Evolutionary conservation across 2,888 invertebrate genomes (phyloP).

Genomic region (Ptilodon capucinus): DNA sequence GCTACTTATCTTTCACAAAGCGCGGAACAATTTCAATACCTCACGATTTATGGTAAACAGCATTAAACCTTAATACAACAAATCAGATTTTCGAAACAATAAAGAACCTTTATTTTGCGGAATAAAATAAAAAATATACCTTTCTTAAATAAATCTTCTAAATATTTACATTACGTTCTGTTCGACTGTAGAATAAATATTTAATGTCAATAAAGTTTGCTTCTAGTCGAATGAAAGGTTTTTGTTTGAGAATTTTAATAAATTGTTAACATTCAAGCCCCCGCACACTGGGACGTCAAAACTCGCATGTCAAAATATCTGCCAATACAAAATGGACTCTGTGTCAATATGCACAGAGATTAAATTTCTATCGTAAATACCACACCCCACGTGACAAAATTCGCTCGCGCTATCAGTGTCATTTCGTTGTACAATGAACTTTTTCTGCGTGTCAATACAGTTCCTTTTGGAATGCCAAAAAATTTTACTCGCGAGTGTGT

Average conservation of each 20-base stretch:
- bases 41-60: slow-evolving; percentile 22
- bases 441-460: no score
- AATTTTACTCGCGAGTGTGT: no score
- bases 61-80: slow-evolving; percentile 14
- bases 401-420: no score
- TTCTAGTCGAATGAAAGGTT: slow-evolving; percentile 15
- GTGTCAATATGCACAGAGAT: no score
- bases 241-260: slow-evolving; percentile 39
- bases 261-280: slow-evolving; percentile 48
- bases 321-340: no score
- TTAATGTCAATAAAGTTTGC: slow-evolving; percentile 24
- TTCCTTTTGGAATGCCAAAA: no score
- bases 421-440: no score
- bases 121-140: slow-evolving; percentile 16
- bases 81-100: slow-evolving; percentile 30
- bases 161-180: slow-evolving; percentile 32
- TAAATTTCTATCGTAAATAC: no score
- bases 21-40: slow-evolving; percentile 16
- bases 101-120: slow-evolving; percentile 20
- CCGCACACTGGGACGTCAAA: no score
- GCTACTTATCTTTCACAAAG: slow-evolving; percentile 5
- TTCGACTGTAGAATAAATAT: slow-evolving; percentile 27
- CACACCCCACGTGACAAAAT: no score
- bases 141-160: slow-evolving; percentile 26
- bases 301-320: no score